Evolutionary conservation across 2,888 invertebrate genomes (phyloP), one percentile per base, ranked within the genome.

Genomic region (Amaurobius ferox): DNA sequence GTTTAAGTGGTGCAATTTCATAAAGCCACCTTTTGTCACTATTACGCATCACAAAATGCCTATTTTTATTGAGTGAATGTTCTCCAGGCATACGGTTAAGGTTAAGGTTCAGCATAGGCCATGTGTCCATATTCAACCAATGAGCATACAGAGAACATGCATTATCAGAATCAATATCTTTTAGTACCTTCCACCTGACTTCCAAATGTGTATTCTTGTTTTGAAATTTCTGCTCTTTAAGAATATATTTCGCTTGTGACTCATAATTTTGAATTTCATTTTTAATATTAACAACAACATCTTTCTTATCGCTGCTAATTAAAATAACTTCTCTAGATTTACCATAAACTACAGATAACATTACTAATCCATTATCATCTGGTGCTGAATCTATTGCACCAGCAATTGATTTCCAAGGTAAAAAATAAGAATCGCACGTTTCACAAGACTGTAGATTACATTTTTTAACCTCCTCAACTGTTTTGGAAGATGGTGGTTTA

Each of bases 81-180:
- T 72, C 67, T 16, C 71, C 83, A 9, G 72, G 83, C 30, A 85
- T 7, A 6, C 19, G 7, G 0, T 19, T 16, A 2, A 29, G 16
- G 2, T 19, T 29, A 23, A 1, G 0, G 16, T 28, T 29, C 35
- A 71, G 19, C n/a, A 39, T 16, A 0, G 77, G 83, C 6, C 26
- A 23, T 0, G 23, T 61, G 5, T 66, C 77, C 0, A 72, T 55
- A 55, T 85, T 85, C 13, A 85, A 23, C 83, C 83, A 85, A 40
- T 85, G 83, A 9, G 83, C 83, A 29, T 67, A 85, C 77, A 85
- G 16, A 29, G 61, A 78, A 30, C 83, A 85, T 23, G 76, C 44
- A 13, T 77, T 78, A 29, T 77, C 61, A 29, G 23, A 26, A 3
- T 55, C 40, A 0, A 48, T 16, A 9, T 85, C 77, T 0, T 64